Conservation (phyloP, 2,888 invertebrate genomes). For the Zygaena filipendulae region DNA sequence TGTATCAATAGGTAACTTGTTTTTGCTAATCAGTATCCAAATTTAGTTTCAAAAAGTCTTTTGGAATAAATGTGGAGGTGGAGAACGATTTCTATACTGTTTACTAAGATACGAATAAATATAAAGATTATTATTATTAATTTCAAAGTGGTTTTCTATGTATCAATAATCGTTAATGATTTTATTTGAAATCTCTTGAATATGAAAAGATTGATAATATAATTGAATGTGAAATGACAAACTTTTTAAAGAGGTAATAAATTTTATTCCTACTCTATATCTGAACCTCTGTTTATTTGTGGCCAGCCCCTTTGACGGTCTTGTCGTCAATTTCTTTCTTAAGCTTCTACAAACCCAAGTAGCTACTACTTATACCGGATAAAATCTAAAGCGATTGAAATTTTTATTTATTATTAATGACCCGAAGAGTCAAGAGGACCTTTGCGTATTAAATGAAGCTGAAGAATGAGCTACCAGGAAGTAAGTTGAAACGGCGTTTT, state of each 20-base stretch:
- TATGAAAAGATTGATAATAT: too few relatives aligned
- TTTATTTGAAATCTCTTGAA: too few relatives aligned
- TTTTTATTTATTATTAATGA: constrained; percentile 67
- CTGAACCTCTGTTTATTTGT: constrained; percentile 67
- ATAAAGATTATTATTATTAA: too few relatives aligned
- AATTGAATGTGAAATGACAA: too few relatives aligned
- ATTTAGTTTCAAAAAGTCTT: too few relatives aligned
- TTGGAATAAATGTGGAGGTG: too few relatives aligned
- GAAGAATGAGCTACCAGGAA: constrained; percentile 40
- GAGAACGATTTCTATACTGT: too few relatives aligned
- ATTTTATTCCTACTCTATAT: constrained; percentile 59
- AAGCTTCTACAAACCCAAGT: constrained; percentile 65
- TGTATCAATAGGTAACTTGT: too few relatives aligned
- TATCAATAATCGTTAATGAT: too few relatives aligned
- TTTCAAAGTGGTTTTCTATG: too few relatives aligned
- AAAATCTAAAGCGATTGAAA: constrained; percentile 64
- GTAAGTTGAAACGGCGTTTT: constrained; percentile 17
- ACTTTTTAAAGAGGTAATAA: constrained; percentile 59
- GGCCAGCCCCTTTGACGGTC: constrained; percentile 69
- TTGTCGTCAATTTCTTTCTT: constrained; percentile 64
- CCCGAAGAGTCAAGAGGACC: constrained; percentile 39
- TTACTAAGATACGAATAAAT: too few relatives aligned
- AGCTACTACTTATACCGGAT: constrained; percentile 64
- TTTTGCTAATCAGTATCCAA: too few relatives aligned
- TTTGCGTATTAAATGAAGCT: constrained; percentile 48